phyloP scores from a whole-genome alignment of 1,140 invertebrate species.

The Rhagoletis pomonella region DNA sequence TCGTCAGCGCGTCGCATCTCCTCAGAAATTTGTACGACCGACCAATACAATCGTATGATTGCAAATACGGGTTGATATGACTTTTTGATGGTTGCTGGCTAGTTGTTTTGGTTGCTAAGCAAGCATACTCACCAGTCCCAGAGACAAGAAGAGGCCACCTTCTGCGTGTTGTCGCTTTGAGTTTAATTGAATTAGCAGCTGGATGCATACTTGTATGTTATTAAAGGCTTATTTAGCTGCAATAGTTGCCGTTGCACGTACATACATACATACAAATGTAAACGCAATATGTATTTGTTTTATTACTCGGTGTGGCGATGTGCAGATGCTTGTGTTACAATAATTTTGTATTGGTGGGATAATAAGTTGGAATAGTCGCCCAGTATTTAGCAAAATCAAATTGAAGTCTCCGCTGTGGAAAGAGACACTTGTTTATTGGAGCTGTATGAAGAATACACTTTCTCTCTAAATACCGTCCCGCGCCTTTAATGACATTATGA shows the following conservation, averaged over 20 bases:
- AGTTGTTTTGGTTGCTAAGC: not conserved
- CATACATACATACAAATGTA: not conserved
- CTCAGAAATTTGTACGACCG: too few relatives aligned
- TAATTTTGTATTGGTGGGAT: too few relatives aligned
- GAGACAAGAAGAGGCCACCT: not conserved
- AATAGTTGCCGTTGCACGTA: not conserved
- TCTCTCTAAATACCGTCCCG: not conserved
- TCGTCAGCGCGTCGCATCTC: not conserved
- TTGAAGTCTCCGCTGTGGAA: not conserved
- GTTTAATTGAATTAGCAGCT: constrained; percentile 42
- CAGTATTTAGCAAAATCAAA: not conserved
- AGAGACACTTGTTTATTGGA: not conserved
- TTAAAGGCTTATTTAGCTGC: constrained; percentile 34
- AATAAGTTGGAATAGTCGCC: too few relatives aligned
- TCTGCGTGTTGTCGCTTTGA: constrained; percentile 11
- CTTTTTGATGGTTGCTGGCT: not conserved
- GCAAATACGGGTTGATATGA: not conserved
- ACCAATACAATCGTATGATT: not conserved
- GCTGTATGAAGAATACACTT: constrained; percentile 8
- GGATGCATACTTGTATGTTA: not conserved
- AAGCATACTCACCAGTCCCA: not conserved
- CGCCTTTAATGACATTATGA: constrained; percentile 14
- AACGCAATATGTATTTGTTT: not conserved
- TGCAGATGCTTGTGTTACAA: not conserved
- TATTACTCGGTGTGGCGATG: too few relatives aligned